These are phyloP conservation scores for Poliocrania exsul DNA, from an alignment of 2,797 vertebrate species.

Conservation along the genomic window DNA sequence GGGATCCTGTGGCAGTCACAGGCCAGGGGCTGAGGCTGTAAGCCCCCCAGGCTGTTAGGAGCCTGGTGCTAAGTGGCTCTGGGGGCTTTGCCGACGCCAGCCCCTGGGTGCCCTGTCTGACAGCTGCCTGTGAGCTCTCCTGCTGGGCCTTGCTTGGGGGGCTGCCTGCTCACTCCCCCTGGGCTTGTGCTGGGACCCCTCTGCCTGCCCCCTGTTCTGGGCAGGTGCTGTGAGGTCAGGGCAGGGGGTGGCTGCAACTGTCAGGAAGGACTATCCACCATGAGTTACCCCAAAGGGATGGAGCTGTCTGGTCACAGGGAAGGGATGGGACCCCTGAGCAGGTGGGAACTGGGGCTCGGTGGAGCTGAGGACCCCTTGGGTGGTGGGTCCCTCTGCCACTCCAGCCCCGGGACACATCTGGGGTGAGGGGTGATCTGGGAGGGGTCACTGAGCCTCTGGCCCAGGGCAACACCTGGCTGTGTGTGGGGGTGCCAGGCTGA, in stretches of 20 bases:
- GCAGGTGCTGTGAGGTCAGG: neutral
- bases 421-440: neutral
- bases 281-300: rapidly evolving
- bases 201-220: neutral
- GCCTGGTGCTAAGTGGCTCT: slow-evolving; percentile 47
- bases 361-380: rapidly evolving
- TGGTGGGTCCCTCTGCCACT: too few relatives aligned
- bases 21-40: neutral
- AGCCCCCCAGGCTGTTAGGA: neutral
- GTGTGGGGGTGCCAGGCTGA: neutral
- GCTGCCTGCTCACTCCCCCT: rapidly evolving
- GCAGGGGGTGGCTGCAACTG: neutral
- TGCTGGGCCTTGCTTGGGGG: neutral
- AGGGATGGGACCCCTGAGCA: rapidly evolving
- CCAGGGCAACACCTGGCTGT: rapidly evolving
- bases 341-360: neutral
- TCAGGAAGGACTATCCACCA: neutral
- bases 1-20: neutral
- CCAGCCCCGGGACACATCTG: rapidly evolving
- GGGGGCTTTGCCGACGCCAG: slow-evolving; percentile 24
- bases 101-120: neutral
- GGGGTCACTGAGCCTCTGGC: neutral
- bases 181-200: neutral
- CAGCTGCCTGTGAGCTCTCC: slow-evolving; percentile 10
- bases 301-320: neutral